phyloP scores from a whole-genome alignment of 2,797 vertebrate species.

The Coracias cyanogaster region DNA sequence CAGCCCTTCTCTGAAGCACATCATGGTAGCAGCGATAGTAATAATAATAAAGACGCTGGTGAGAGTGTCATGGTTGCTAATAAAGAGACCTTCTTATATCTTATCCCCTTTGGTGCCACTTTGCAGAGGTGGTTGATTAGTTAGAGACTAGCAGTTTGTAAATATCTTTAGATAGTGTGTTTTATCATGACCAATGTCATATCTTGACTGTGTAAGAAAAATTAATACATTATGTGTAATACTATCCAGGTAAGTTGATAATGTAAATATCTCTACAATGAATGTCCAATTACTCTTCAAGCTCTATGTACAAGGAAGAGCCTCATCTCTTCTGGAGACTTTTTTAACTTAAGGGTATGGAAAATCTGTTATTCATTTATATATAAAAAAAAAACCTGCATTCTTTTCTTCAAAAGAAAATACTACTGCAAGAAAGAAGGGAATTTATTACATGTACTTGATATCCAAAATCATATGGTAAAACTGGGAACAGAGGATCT shows the following conservation, averaged over 20 bases:
- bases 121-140: background rate
- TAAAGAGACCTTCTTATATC: background rate
- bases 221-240: constrained; percentile 30
- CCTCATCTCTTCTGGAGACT: constrained; percentile 14
- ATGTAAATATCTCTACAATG: constrained; percentile 69
- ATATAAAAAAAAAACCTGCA: background rate
- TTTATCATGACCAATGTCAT: constrained; percentile 54
- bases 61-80: background rate
- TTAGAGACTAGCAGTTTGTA: constrained; percentile 9
- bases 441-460: background rate
- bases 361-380: constrained; percentile 44
- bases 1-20: constrained; percentile 1
- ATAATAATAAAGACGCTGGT: background rate
- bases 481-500: background rate
- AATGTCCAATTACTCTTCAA: constrained; percentile 69
- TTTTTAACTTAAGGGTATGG: constrained; percentile 53
- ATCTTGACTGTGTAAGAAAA: constrained; percentile 32
- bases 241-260: constrained; percentile 43
- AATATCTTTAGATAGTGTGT: constrained; percentile 33
- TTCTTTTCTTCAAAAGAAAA: constrained; percentile 61
- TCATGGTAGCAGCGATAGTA: background rate
- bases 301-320: background rate
- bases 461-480: background rate
- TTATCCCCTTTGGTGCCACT: constrained; percentile 18
- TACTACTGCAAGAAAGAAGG: background rate